A percentile compares a stretch with the other conserved stretches of the same genome.
Evolutionary conservation across 2,888 invertebrate genomes (phyloP).

Genomic region (Oligia latruncula): DNA sequence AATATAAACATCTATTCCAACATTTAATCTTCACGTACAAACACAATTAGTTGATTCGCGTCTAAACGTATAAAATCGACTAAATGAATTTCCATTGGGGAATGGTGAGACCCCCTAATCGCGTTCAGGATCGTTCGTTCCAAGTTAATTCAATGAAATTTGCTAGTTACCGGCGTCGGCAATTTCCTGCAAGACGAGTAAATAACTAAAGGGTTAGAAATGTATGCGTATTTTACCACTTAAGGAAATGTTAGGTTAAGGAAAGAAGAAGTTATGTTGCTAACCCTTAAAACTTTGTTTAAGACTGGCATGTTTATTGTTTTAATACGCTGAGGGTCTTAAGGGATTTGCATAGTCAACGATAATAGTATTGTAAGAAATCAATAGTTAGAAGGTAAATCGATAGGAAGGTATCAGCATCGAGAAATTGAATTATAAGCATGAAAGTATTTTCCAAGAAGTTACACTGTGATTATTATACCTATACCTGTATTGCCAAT

Average conservation of each 20-base stretch:
- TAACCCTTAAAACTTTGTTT: conserved; percentile 12
- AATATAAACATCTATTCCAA: not conserved
- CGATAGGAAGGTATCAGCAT: not conserved
- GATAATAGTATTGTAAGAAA: not conserved
- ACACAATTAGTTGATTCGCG: conserved; percentile 39
- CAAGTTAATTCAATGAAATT: conserved; percentile 66
- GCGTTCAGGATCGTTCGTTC: conserved; percentile 58
- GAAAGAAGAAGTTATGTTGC: conserved; percentile 1
- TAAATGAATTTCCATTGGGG: conserved; percentile 56
- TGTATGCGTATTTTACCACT: conserved; percentile 30
- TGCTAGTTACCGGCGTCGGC: conserved; percentile 67
- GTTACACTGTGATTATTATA: not conserved
- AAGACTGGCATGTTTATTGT: conserved; percentile 13
- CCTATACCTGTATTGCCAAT: not conserved
- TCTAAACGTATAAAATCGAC: conserved; percentile 49
- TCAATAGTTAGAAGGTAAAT: not conserved
- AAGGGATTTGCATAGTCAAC: not conserved
- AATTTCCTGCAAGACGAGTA: conserved; percentile 66
- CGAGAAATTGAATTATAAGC: not conserved
- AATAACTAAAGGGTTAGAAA: conserved; percentile 46
- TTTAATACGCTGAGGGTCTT: not conserved
- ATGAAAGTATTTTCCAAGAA: not conserved
- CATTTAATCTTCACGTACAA: conserved; percentile 15
- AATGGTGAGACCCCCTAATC: conserved; percentile 49
- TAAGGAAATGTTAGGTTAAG: conserved; percentile 17